phyloP scores from a whole-genome alignment of 2,797 vertebrate genomes.

The Takifugu ocellatus region DNA sequence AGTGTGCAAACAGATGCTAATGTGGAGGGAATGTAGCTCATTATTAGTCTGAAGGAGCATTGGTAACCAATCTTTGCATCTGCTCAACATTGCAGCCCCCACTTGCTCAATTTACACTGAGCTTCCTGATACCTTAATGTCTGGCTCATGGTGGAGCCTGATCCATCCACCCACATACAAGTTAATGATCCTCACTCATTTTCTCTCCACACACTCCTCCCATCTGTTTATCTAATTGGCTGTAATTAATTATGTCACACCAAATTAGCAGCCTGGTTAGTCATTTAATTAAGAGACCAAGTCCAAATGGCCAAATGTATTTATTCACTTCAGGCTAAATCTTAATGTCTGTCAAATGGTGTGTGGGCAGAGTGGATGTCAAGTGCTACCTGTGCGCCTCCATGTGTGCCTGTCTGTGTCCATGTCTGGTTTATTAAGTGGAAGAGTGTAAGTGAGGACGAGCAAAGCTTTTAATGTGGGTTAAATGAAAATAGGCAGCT shows the following conservation, averaged over 20 bases:
- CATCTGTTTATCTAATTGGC: conserved; percentile 72
- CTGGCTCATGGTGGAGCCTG: conserved; percentile 35
- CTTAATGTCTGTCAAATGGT: conserved; percentile 31
- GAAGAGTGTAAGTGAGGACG: conserved; percentile 33
- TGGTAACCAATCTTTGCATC: neutral
- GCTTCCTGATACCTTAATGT: conserved; percentile 22
- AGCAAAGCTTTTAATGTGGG: conserved; percentile 31
- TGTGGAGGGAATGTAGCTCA: too few relatives aligned
- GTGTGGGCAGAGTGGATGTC: conserved; percentile 3
- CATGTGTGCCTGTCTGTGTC: neutral
- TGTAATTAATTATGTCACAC: conserved; percentile 73
- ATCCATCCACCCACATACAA: conserved; percentile 46
- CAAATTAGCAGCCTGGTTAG: conserved; percentile 66
- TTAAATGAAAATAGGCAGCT: conserved; percentile 47
- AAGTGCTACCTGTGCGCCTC: neutral
- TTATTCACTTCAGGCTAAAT: conserved; percentile 50
- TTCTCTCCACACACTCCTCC: conserved; percentile 46
- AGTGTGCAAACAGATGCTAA: too few relatives aligned
- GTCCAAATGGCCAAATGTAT: conserved; percentile 47
- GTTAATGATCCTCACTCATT: conserved; percentile 61
- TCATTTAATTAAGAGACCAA: conserved; percentile 61
- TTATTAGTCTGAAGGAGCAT: too few relatives aligned
- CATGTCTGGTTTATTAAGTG: conserved; percentile 1
- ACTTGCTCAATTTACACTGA: conserved; percentile 19
- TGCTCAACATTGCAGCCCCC: neutral